Base-by-base conservation (phyloP, 2,888 invertebrate genomes). In the Drosophila atripex region DNA sequence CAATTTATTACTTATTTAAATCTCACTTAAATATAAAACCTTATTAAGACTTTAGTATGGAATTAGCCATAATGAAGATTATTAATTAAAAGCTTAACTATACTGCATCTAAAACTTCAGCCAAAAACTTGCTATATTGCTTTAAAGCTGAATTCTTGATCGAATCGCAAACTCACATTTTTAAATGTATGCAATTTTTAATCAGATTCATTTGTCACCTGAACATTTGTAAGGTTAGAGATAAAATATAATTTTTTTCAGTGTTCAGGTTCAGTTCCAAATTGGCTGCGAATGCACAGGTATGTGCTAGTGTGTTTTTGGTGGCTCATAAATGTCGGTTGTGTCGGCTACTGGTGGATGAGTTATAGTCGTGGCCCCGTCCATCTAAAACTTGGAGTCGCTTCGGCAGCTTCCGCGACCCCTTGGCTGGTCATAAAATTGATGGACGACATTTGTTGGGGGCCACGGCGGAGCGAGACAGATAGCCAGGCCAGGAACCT, bases 241-340 rank as follows among this genome's bases (percentile, higher is more conserved):
- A 41, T 41, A 35, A 32, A 8, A 9, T 3, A 5, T 2, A 35
- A 6, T 41, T 47, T 41, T 1, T 41, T n/a, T 12, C 18, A 43
- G 61, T 50, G 61, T 32, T 14, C 18, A 9, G 23, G 14, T 28
- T 28, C 0, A 49, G 63, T 14, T 43, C 66, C 50, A 53, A 83
- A 71, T 73, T 60, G 52, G 47, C 41, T 43, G 58, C 43, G 63
- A 47, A 49, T 47, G 35, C 61, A 49, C 63, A 43, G 69, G 53
- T 71, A 54, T 18, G 18, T 18, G 18, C 18, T 18, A 2, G 32
- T 43, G 16, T 43, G 45, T 52, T 38, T 73, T 71, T 47, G 47
- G 41, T 55, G 50, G 41, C 80, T 65, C 60, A 84, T 80, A 75
- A 80, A 86, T 84, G 78, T 76, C 85, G 64, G 60, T 63, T 43